phyloP scores from a whole-genome alignment of 2,113 vertebrate species.

The Apteryx mantelli region DNA sequence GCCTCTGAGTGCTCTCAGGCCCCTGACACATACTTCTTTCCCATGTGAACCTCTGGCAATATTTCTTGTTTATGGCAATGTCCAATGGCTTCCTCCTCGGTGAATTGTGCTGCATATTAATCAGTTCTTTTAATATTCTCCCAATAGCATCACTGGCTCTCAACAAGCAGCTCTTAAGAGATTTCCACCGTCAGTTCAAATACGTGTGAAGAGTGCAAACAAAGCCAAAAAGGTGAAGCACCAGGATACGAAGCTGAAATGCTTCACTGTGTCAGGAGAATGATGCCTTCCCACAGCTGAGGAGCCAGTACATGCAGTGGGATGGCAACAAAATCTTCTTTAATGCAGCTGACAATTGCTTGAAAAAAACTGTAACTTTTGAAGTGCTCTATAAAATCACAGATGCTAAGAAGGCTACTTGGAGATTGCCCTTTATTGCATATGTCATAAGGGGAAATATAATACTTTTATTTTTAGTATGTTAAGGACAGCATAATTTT shows the following conservation, averaged over 20 bases:
- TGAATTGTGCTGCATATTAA: not conserved
- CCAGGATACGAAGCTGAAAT: not conserved
- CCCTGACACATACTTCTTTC: not conserved
- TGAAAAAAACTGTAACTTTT: not conserved
- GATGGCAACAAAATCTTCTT: not conserved
- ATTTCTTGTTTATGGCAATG: not conserved
- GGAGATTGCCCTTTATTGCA: not conserved
- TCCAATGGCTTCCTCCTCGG: not conserved
- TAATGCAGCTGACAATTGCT: not conserved
- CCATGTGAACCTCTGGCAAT: not conserved
- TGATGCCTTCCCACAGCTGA: not conserved
- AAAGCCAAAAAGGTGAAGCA: not conserved
- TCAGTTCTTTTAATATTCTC: not conserved
- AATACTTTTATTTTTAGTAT: not conserved
- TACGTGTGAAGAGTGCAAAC: not conserved
- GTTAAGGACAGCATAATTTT: not conserved
- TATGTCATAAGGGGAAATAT: not conserved
- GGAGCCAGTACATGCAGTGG: not conserved
- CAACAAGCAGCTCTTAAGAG: not conserved
- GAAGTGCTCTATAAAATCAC: not conserved
- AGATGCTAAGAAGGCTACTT: not conserved
- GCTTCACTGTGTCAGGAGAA: not conserved
- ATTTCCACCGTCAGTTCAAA: not conserved
- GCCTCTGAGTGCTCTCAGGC: accelerated
- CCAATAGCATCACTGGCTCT: not conserved